These are phyloP conservation scores for Molossus alvarezi DNA, from an alignment of 2,797 vertebrate genomes.

Conservation along the genomic window DNA sequence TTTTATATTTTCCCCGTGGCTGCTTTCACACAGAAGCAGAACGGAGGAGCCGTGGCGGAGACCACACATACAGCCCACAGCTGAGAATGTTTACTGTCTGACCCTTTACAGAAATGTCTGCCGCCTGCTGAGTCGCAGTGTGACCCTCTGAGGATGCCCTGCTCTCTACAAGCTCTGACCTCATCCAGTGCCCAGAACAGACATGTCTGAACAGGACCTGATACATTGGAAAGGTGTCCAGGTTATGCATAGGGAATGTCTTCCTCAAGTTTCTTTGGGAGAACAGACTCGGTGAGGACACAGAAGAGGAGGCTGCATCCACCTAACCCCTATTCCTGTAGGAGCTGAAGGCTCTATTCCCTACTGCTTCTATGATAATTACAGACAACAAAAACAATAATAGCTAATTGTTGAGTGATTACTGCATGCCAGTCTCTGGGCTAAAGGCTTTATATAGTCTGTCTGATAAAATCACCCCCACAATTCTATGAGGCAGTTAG, in stretches of 20 bases:
- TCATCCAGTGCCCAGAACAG: background rate
- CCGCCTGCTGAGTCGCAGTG: background rate
- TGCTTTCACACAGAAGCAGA: slow-evolving; percentile 13
- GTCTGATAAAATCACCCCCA: background rate
- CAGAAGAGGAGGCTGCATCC: background rate
- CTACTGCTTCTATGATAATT: background rate
- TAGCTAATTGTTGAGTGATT: background rate
- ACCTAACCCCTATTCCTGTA: background rate
- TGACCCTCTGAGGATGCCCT: background rate
- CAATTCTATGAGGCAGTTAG: background rate
- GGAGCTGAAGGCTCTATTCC: background rate
- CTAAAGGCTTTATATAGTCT: background rate
- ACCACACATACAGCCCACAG: background rate
- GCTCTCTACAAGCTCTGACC: background rate
- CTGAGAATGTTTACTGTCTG: background rate
- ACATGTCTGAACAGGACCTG: background rate
- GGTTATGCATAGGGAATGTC: background rate
- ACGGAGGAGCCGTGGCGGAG: background rate
- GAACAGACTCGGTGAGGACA: background rate
- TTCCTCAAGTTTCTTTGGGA: background rate
- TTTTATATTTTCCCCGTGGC: background rate
- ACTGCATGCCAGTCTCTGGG: background rate
- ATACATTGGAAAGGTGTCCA: background rate
- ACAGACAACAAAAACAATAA: background rate
- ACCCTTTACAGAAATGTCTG: background rate